A percentile compares a stretch with the other conserved stretches of the same genome.
Evolutionary conservation across 2,113 vertebrate species (phyloP).

Genomic region (Ellobius talpinus): DNA sequence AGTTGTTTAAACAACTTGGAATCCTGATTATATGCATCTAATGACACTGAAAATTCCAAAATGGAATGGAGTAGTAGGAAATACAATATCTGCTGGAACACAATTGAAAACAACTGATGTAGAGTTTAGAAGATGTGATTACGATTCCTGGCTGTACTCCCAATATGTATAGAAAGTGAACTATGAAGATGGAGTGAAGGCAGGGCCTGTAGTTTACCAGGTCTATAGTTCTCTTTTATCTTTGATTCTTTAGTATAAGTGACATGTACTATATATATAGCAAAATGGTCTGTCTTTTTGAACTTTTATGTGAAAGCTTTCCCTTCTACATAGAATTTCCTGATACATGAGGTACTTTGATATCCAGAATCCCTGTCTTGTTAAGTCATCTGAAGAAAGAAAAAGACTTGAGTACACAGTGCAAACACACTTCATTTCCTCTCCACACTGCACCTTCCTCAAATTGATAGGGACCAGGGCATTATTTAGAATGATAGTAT

Average conservation of each 20-base stretch:
- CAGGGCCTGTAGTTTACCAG: neutral
- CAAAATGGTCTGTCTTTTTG: neutral
- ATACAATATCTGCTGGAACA: neutral
- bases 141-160: neutral
- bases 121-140: neutral
- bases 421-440: neutral
- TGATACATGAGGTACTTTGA: neutral
- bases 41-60: neutral
- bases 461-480: neutral
- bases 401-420: neutral
- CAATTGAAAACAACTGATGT: neutral
- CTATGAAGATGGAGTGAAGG: neutral
- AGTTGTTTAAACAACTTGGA: neutral
- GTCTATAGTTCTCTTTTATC: neutral
- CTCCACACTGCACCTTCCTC: neutral
- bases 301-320: neutral
- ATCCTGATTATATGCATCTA: neutral
- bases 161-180: neutral
- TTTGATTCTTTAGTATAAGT: neutral
- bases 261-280: neutral
- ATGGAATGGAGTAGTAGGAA: neutral
- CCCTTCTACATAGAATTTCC: neutral
- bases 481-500: constrained; percentile 35
- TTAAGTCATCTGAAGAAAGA: neutral
- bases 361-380: neutral